Percentiles rank a stretch among this genome's conserved stretches.
phyloP scores from a whole-genome alignment of 2,113 vertebrate species.

The Piliocolobus tephrosceles region DNA sequence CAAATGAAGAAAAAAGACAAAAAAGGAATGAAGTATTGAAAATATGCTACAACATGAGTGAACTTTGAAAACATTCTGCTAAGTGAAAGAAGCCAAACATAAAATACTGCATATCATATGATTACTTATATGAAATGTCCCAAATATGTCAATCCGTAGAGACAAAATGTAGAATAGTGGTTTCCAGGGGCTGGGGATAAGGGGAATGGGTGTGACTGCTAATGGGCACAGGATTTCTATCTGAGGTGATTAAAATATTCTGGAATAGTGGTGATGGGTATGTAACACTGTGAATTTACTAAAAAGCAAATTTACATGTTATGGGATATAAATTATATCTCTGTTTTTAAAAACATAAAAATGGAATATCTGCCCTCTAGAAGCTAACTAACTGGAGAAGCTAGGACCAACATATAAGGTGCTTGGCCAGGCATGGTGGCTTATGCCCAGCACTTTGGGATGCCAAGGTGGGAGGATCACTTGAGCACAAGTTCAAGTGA shows the following conservation, averaged over 20 bases:
- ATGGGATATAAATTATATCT: neutral
- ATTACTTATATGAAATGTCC: conserved; percentile 35
- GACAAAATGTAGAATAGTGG: neutral
- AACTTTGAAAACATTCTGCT: conserved; percentile 34
- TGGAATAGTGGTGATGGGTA: conserved; percentile 17
- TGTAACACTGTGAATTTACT: neutral
- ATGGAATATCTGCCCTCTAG: neutral
- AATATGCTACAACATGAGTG: neutral
- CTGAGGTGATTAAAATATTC: conserved; percentile 47
- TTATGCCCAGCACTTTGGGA: no score
- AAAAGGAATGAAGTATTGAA: conserved; percentile 38
- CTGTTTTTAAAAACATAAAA: neutral
- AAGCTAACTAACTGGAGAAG: neutral
- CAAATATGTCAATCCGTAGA: conserved; percentile 29
- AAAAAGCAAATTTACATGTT: conserved; percentile 25
- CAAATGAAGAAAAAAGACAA: no score
- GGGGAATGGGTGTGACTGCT: neutral
- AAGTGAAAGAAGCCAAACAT: neutral
- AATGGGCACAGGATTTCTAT: conserved; percentile 3
- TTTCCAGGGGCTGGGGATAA: neutral
- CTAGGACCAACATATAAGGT: neutral
- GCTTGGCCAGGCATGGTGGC: no score
- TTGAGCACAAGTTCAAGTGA: no score
- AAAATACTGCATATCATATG: neutral
- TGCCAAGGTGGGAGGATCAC: no score